Evolutionary conservation across 1,140 invertebrate species (phyloP), one percentile per base, ranked within the genome.

Genomic region (Orussus abietinus): DNA sequence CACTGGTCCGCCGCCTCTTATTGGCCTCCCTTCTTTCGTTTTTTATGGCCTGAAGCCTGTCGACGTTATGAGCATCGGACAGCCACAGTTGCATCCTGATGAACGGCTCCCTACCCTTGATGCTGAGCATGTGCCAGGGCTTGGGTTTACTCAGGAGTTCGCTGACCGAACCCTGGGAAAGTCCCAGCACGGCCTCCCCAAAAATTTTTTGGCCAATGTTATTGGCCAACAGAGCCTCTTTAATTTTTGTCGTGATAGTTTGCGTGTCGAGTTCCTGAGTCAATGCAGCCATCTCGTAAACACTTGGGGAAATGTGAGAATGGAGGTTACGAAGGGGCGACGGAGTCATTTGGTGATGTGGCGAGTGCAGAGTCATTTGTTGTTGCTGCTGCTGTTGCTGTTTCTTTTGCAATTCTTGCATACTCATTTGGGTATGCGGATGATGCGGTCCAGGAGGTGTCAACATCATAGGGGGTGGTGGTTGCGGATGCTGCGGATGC

Each of bases 121-220:
- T 96, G 55, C 92, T 96, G 5, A 99, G 79, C 93, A 98, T 96
- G 62, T 96, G 92, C 96, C 96, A 99, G 0, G 95, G 95, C 63
- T 98, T 98, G 1, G 96, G 96, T 72, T 98, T 98, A 31, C 93
- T 96, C 1, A 99, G 76, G 10, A 98, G 73, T 72, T 98, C 96
- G 61, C 92, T 96, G 1, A 98, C 95, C 1, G 94, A 97, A 11
- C 95, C 96, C 71, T 98, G 95, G 2, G 92, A 96, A 9, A 98
- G 75, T 0, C 94, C 95, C 0, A 98, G 74, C 15, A 98, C 94
- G 1, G 91, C 92, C 75, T 98, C 95, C 11, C 95, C 95, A 62
- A 98, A 98, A 38, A 98, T 90, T 78, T 98, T 98, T 74, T 98
- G 96, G 1, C 95, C 95, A 53, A 98, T 94, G 59, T 98, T 98